A percentile compares a stretch with the other conserved stretches of the same genome.
Conservation (phyloP, 2,113 vertebrate genomes). For the Sapajus apella region DNA sequence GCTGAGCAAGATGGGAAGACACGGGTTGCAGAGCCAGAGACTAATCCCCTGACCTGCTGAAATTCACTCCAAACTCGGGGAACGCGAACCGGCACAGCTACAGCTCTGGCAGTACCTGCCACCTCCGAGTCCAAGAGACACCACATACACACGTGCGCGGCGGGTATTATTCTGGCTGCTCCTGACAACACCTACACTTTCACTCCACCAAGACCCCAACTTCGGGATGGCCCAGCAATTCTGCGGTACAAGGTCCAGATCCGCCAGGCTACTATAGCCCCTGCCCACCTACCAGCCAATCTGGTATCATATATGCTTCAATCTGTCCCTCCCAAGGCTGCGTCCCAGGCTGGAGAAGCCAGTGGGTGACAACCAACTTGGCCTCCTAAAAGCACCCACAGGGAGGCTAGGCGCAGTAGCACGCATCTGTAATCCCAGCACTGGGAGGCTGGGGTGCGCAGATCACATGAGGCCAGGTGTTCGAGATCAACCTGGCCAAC, state of each 20-base stretch:
- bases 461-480: too few relatives aligned
- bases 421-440: too few relatives aligned
- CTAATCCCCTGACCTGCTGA: not conserved
- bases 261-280: too few relatives aligned
- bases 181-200: not conserved
- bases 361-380: fast-evolving
- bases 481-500: too few relatives aligned
- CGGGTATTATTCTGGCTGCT: not conserved
- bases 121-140: not conserved
- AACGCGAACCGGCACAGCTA: fast-evolving
- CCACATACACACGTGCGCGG: fast-evolving
- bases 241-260: not conserved
- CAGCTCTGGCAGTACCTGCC: not conserved
- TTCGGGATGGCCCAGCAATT: not conserved
- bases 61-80: not conserved
- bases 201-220: not conserved
- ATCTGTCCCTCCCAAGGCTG: not conserved
- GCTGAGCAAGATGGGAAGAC: not conserved
- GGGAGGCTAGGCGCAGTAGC: too few relatives aligned
- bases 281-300: fast-evolving
- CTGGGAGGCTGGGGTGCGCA: too few relatives aligned
- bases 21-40: not conserved
- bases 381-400: not conserved
- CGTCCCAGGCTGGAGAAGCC: too few relatives aligned
- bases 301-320: fast-evolving